These are phyloP conservation scores for Muschampia staudingeri DNA, from an alignment of 2,888 invertebrate species.

Conservation along the genomic window DNA sequence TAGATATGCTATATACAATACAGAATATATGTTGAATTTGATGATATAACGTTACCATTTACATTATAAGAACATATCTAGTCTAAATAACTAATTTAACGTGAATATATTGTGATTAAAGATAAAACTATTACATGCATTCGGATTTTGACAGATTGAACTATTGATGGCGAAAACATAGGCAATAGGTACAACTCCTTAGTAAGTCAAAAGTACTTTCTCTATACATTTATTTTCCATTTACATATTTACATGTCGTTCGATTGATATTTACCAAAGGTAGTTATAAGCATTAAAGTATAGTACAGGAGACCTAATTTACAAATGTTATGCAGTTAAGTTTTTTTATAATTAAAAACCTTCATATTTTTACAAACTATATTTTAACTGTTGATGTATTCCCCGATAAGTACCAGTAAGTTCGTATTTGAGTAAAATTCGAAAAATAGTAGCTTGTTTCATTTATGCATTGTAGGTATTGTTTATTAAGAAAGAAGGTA, in stretches of 20 bases:
- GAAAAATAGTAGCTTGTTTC: background rate
- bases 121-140: conserved; percentile 32
- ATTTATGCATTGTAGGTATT: background rate
- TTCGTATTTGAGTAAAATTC: background rate
- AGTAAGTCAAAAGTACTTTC: conserved; percentile 59
- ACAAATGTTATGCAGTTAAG: background rate
- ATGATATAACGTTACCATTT: conserved; percentile 9
- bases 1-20: conserved; percentile 25
- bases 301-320: conserved; percentile 26
- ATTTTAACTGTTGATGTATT: background rate
- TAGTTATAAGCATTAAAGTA: conserved; percentile 10
- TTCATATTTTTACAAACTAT: background rate
- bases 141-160: conserved; percentile 37
- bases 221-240: conserved; percentile 69
- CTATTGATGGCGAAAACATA: conserved; percentile 40
- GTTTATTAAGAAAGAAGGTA: background rate
- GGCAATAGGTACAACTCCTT: conserved; percentile 64
- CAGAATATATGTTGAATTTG: conserved; percentile 25
- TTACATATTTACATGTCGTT: conserved; percentile 76
- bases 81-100: conserved; percentile 30
- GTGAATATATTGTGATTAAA: conserved; percentile 26
- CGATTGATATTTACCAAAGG: conserved; percentile 47
- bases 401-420: background rate
- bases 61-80: conserved; percentile 32
- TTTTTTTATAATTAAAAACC: background rate